Evolutionary conservation across 1,140 invertebrate species (phyloP).

Genomic region (Cydia fagiglandana): DNA sequence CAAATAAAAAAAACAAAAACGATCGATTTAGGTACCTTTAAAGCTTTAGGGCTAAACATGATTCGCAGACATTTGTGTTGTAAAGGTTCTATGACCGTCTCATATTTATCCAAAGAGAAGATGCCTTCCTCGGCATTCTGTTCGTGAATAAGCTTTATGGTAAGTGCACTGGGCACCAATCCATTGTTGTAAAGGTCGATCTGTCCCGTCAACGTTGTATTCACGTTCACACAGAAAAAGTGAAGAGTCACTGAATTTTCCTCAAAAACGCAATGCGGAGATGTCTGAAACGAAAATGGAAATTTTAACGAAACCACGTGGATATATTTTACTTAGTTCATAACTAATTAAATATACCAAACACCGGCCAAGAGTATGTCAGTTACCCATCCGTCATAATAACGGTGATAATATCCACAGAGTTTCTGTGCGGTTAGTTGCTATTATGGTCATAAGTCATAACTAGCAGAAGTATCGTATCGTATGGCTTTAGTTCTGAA

Average conservation of each 20-base stretch:
- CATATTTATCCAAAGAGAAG: slow-evolving; percentile 67
- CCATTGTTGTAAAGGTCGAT: slow-evolving; percentile 72
- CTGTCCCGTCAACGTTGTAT: slow-evolving; percentile 53
- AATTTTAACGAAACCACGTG: background rate
- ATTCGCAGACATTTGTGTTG: slow-evolving; percentile 66
- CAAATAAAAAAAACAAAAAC: too few relatives aligned
- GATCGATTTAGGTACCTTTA: slow-evolving; percentile 52
- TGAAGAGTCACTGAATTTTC: slow-evolving; percentile 70
- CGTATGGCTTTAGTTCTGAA: too few relatives aligned
- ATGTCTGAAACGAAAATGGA: slow-evolving; percentile 53
- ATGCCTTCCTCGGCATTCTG: slow-evolving; percentile 54
- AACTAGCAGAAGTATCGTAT: too few relatives aligned
- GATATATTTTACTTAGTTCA: too few relatives aligned
- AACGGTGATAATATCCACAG: too few relatives aligned
- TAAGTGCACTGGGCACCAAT: slow-evolving; percentile 63
- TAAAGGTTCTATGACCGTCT: slow-evolving; percentile 69
- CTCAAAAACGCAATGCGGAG: slow-evolving; percentile 67
- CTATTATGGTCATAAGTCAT: too few relatives aligned
- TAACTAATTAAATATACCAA: background rate
- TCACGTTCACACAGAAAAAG: slow-evolving; percentile 66
- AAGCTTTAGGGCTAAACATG: slow-evolving; percentile 66
- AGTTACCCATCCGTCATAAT: too few relatives aligned
- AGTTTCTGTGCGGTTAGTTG: too few relatives aligned
- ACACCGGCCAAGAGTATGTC: too few relatives aligned
- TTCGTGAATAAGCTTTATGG: slow-evolving; percentile 65